Conservation (phyloP, 1,140 invertebrate genomes). For the Bombyx mori region ASM3026992v2 NC_085135.1:6702501-6703000, state of each 20-base stretch:
- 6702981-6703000: background rate
- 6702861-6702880: slow-evolving; percentile 6
- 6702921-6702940: slow-evolving; percentile 10
- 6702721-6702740: slow-evolving; percentile 1
- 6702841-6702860: slow-evolving; percentile 7
- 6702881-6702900: slow-evolving; percentile 5
- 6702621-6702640: too few relatives aligned
- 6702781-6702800: slow-evolving; percentile 14
- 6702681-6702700: too few relatives aligned
- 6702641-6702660: slow-evolving; percentile 10
- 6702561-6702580: too few relatives aligned
- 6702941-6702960: background rate
- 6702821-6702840: slow-evolving; percentile 12
- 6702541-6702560: too few relatives aligned
- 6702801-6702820: slow-evolving; percentile 11
- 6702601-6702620: too few relatives aligned
- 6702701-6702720: slow-evolving; percentile 2
- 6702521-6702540: slow-evolving; percentile 5
- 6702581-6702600: too few relatives aligned
- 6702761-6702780: slow-evolving; percentile 9
- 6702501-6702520: slow-evolving; percentile 17
- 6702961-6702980: background rate
- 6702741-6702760: too few relatives aligned
- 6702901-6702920: slow-evolving; percentile 9
- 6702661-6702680: slow-evolving; percentile 8